phyloP scores from a whole-genome alignment of 53 echinoderm and acorn worm species.

The Pentamera pediparva region DNA sequence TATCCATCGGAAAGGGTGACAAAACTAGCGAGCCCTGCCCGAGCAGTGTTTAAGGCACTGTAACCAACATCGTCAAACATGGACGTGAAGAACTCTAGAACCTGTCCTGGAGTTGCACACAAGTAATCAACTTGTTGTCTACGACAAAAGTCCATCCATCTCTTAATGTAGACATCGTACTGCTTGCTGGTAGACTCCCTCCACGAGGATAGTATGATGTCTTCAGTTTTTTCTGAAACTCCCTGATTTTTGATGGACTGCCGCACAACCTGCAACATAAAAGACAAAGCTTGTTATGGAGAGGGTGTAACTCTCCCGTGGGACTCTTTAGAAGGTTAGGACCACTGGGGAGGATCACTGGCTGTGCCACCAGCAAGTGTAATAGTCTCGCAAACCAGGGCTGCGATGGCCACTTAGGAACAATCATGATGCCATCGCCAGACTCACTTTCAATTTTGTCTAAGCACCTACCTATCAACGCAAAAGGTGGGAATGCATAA shows the following conservation, averaged over 20 bases:
- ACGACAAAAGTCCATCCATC: slow-evolving; percentile 22
- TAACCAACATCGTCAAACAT: not conserved
- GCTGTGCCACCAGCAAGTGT: slow-evolving; percentile 28
- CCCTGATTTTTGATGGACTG: slow-evolving; percentile 2
- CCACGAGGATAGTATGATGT: slow-evolving; percentile 39
- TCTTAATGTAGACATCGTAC: slow-evolving; percentile 20
- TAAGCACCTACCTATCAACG: not conserved
- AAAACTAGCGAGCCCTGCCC: slow-evolving; percentile 14
- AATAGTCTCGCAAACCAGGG: slow-evolving; percentile 5
- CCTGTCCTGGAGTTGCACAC: not conserved
- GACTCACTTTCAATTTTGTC: slow-evolving; percentile 3
- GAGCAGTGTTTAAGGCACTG: slow-evolving; percentile 24
- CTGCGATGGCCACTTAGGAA: slow-evolving; percentile 35
- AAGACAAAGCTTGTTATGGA: slow-evolving; percentile 8
- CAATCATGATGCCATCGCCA: slow-evolving; percentile 18
- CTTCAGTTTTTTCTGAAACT: not conserved
- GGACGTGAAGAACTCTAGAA: slow-evolving; percentile 26
- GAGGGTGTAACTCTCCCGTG: slow-evolving; percentile 22
- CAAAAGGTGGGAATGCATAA: slow-evolving; percentile 56
- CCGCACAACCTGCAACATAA: slow-evolving; percentile 35
- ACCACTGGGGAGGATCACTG: slow-evolving; percentile 7
- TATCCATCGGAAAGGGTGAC: not conserved
- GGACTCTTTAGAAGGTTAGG: slow-evolving; percentile 20
- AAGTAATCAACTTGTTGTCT: not conserved
- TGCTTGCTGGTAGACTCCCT: slow-evolving; percentile 29